phyloP scores from a whole-genome alignment of 2,888 invertebrate species.

The Eustalomyia histrio region DNA sequence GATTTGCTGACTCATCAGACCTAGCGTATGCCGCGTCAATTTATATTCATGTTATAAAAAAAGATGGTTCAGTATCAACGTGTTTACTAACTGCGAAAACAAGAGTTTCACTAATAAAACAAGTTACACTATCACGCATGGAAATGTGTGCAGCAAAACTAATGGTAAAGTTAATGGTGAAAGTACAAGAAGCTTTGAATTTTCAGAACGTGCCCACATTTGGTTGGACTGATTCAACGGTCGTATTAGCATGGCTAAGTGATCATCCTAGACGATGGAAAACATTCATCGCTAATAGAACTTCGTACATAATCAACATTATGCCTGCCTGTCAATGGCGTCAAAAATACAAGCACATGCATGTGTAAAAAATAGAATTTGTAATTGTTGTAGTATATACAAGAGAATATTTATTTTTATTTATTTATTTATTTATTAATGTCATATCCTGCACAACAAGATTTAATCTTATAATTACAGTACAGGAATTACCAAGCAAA shows the following conservation, averaged over 20 bases:
- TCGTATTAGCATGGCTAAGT: conserved; percentile 43
- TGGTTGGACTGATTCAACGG: too few species aligned
- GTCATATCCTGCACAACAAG: too few species aligned
- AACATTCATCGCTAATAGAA: too few species aligned
- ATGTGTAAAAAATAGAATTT: too few species aligned
- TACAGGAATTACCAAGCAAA: too few species aligned
- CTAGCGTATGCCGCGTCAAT: conserved; percentile 52
- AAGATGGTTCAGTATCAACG: conserved; percentile 1
- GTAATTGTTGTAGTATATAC: too few species aligned
- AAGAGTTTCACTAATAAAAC: conserved; percentile 44
- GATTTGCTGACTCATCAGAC: conserved; percentile 48
- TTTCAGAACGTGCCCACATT: too few species aligned
- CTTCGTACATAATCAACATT: conserved; percentile 39
- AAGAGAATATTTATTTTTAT: too few species aligned
- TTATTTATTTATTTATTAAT: too few species aligned
- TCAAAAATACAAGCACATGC: too few species aligned
- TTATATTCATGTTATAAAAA: conserved; percentile 13
- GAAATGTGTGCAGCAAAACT: conserved; percentile 58
- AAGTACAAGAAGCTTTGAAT: conserved; percentile 5
- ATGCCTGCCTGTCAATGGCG: conserved; percentile 38
- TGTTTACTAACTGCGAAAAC: conserved; percentile 43
- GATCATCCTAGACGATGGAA: too few species aligned
- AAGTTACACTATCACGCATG: conserved; percentile 42
- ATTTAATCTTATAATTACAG: too few species aligned
- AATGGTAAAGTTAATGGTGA: conserved; percentile 36